These are phyloP conservation scores for Cryptotermes secundus DNA, from an alignment of 1,140 invertebrate genomes.

Conservation along the genomic window DNA sequence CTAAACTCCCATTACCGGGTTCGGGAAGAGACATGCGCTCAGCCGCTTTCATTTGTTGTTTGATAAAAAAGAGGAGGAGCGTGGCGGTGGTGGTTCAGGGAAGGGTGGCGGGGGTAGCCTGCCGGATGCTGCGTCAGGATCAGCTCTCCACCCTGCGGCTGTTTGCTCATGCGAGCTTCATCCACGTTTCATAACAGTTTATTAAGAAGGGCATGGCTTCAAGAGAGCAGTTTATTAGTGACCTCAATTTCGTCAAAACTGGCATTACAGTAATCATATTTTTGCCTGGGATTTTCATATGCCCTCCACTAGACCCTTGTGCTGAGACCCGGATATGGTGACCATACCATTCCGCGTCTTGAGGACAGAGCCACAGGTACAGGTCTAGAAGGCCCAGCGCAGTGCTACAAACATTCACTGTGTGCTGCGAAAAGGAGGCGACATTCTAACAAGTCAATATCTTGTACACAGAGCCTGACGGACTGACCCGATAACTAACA, in stretches of 20 bases:
- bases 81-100: background rate
- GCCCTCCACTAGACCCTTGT: too few species aligned
- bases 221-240: background rate
- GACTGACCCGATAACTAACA: too few species aligned
- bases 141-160: background rate
- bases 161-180: conserved; percentile 31
- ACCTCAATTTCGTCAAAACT: conserved; percentile 1
- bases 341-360: too few species aligned
- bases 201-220: conserved; percentile 31
- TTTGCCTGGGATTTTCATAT: background rate
- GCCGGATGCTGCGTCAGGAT: conserved; percentile 22
- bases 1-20: conserved; percentile 37
- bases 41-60: conserved; percentile 37
- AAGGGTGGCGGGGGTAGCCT: background rate
- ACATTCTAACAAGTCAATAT: too few species aligned
- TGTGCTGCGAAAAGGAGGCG: too few species aligned
- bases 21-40: background rate
- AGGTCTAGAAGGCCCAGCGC: too few species aligned
- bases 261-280: background rate
- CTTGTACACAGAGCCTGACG: too few species aligned
- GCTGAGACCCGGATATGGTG: too few species aligned
- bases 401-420: too few species aligned
- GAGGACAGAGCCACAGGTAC: too few species aligned
- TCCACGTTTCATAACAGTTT: conserved; percentile 36
- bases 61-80: conserved; percentile 35